Conservation (phyloP, 2,888 invertebrate genomes). For the Lumbricus terrestris region DNA sequence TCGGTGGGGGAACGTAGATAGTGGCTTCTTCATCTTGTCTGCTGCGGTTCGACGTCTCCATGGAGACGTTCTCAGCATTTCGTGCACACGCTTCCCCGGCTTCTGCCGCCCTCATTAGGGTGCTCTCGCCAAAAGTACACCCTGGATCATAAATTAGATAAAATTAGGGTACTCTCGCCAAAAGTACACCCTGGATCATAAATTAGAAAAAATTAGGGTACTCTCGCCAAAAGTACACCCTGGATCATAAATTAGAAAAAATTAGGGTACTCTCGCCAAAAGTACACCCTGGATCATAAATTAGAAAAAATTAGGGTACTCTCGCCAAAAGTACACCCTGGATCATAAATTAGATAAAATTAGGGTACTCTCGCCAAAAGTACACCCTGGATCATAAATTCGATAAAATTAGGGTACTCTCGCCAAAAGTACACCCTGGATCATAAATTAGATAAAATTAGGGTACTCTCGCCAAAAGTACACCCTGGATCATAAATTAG, state of each 20-base stretch:
- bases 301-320: conserved; percentile 41
- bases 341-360: too few relatives aligned
- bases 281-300: neutral
- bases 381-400: neutral
- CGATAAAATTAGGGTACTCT: conserved; percentile 40
- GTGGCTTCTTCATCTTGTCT: conserved; percentile 13
- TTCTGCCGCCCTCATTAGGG: conserved; percentile 37
- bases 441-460: too few relatives aligned
- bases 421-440: conserved; percentile 25
- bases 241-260: too few relatives aligned
- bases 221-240: conserved; percentile 33
- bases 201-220: too few relatives aligned
- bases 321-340: conserved; percentile 29
- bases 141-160: neutral
- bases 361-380: conserved; percentile 38
- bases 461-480: conserved; percentile 36
- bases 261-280: conserved; percentile 39
- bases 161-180: conserved; percentile 40
- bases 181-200: neutral
- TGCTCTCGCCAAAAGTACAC: conserved; percentile 35
- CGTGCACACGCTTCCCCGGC: neutral
- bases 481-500: neutral
- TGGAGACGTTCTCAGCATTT: neutral
- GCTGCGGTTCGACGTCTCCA: neutral
- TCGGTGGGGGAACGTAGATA: neutral